Percentiles rank a stretch among this genome's conserved stretches.
Evolutionary conservation across 2,888 invertebrate species (phyloP).

Genomic region (Drosophila formosana): DNA sequence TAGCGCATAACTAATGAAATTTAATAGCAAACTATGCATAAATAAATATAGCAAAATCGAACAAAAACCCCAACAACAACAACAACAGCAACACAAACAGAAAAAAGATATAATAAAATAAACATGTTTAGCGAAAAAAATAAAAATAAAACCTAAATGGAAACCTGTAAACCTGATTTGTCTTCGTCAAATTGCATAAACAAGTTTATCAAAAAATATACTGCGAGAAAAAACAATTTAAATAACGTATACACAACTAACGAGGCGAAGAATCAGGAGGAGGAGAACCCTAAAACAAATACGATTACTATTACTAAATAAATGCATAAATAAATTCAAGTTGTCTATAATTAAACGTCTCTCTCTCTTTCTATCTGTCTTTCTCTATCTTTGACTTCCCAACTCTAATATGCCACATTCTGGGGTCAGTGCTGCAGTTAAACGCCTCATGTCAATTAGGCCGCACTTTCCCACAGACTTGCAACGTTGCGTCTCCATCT

Average conservation of each 20-base stretch:
- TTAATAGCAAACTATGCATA: slow-evolving; percentile 66
- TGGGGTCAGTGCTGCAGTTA: slow-evolving; percentile 57
- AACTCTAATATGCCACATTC: not conserved
- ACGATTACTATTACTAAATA: slow-evolving; percentile 56
- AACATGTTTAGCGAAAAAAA: slow-evolving; percentile 53
- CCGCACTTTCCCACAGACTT: slow-evolving; percentile 72
- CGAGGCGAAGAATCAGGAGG: slow-evolving; percentile 1
- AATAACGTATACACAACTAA: slow-evolving; percentile 53
- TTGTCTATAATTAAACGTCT: slow-evolving; percentile 62
- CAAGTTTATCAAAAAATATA: slow-evolving; percentile 50
- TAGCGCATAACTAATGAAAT: slow-evolving; percentile 74
- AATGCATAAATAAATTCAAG: slow-evolving; percentile 39
- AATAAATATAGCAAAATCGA: slow-evolving; percentile 46
- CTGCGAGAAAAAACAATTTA: slow-evolving; percentile 33
- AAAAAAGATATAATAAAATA: slow-evolving; percentile 25
- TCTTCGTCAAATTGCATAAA: slow-evolving; percentile 65
- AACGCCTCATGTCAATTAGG: slow-evolving; percentile 73
- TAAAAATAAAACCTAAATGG: slow-evolving; percentile 28
- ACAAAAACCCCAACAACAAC: slow-evolving; percentile 6
- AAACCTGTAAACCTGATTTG: slow-evolving; percentile 64
- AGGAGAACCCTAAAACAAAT: slow-evolving; percentile 44
- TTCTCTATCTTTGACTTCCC: not conserved
- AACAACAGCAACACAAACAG: slow-evolving; percentile 1
- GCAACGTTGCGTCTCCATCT: slow-evolving; percentile 5
- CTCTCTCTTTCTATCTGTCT: slow-evolving; percentile 29